Evolutionary conservation across 2,797 vertebrate genomes (phyloP), one percentile per base, ranked within the genome.

Genomic region (Choloepus didactylus): DNA sequence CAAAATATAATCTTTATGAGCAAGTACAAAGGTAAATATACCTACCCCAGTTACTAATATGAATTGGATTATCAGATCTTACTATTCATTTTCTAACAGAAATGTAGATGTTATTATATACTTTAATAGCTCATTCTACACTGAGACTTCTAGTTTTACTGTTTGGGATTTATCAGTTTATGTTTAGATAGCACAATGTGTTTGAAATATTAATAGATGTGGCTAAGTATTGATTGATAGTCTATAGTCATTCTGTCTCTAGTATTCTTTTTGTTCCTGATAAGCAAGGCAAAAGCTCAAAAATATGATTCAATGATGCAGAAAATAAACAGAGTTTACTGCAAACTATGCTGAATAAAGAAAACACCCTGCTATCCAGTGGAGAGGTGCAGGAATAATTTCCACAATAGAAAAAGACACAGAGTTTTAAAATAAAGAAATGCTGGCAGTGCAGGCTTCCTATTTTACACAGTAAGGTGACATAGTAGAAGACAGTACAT

Each of bases 181-280:
- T 14, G 35, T 89, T 60, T 86, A 91, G 51, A 38, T 6, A 82
- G 69, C 18, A 64, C 8, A 16, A 35, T 69, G 23, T 64, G 19
- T 70, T 95, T 35, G 49, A 64, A 82, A 31, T 77, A 56, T 77
- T 77, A 72, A 77, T 76, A 77, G 87, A 77, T 85, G n/a, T 64
- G 76, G 59, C 56, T 38, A 21, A 70, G 21, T 91, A 19, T 62
- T 82, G 67, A 91, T n/a, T 82, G 60, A n/a, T 67, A 76, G 12
- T 88, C 21, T 69, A 1, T 60, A 81, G 27, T 72, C 21, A 75
- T 80, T 85, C 16, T 60, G 15, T 14, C 18, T 67, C 35, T 35
- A 51, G 6, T 75, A n/a, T 75, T 35, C 51, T 75, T 85, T 76
- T 54, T 60, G 31, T 76, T 91, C 60, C 64, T 56, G 14, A 54